Percentiles rank a stretch among this genome's conserved stretches.
Evolutionary conservation across 1,140 invertebrate species (phyloP).

Genomic region (Notospermus geniculatus): DNA sequence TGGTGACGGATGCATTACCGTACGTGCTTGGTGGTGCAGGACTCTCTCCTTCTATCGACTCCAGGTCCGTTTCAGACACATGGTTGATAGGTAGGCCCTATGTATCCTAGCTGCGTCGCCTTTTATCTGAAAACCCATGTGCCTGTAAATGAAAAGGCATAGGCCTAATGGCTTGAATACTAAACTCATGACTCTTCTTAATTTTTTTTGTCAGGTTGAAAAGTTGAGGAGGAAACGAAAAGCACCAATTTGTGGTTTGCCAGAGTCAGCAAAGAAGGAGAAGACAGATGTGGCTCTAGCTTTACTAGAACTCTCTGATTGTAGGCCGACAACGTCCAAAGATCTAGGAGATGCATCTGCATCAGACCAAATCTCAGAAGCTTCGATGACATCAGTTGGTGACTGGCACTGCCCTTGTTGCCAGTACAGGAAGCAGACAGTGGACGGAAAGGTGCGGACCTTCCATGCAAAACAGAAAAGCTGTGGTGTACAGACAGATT

Average conservation of each 20-base stretch:
- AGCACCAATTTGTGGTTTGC: neutral
- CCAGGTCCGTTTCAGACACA: constrained; percentile 2
- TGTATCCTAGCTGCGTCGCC: neutral
- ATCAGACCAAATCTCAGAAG: neutral
- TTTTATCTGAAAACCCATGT: neutral
- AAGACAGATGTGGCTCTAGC: neutral
- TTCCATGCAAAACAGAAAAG: no score
- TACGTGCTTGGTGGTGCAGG: no score
- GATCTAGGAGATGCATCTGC: neutral
- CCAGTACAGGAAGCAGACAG: neutral
- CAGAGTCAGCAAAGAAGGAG: neutral
- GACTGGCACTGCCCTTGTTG: neutral
- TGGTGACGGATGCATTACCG: no score
- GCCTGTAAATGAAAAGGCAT: neutral
- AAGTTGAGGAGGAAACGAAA: constrained; percentile 6
- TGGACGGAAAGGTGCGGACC: no score
- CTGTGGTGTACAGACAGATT: no score
- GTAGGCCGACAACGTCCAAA: neutral
- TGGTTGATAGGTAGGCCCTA: neutral
- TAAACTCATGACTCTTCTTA: neutral
- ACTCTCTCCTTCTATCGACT: neutral
- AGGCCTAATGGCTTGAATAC: neutral
- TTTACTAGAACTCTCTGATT: neutral
- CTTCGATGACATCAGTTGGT: neutral
- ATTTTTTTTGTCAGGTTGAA: neutral